Evolutionary conservation across 2,113 vertebrate genomes (phyloP).

Genomic region (Sapajus apella): DNA sequence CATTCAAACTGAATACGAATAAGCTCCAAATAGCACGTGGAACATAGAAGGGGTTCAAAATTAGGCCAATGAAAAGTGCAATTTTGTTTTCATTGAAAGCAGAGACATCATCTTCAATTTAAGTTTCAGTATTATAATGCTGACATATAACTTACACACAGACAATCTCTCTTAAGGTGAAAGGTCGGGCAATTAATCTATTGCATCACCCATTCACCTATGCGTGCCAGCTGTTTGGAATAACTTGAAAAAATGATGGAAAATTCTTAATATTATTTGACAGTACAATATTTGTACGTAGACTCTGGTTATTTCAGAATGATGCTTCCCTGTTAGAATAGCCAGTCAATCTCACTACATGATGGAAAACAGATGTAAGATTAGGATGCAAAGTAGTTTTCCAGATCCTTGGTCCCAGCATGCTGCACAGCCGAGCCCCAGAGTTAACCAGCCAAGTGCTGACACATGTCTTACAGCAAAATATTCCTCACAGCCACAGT

Average conservation of each 20-base stretch:
- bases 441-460: constrained; percentile 89
- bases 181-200: constrained; percentile 64
- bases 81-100: constrained; percentile 57
- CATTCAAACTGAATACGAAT: background rate
- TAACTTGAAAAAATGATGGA: constrained; percentile 73
- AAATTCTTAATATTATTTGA: constrained; percentile 84
- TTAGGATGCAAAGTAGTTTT: constrained; percentile 89
- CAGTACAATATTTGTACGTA: constrained; percentile 82
- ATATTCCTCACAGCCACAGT: constrained; percentile 90
- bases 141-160: constrained; percentile 44
- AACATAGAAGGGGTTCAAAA: constrained; percentile 54
- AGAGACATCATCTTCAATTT: constrained; percentile 65
- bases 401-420: constrained; percentile 88
- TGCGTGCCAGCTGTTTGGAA: constrained; percentile 76
- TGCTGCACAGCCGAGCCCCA: constrained; percentile 83
- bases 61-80: constrained; percentile 49
- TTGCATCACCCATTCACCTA: constrained; percentile 67
- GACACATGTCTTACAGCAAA: constrained; percentile 90
- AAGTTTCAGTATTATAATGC: constrained; percentile 50
- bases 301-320: constrained; percentile 75
- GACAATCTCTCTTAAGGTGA: constrained; percentile 50
- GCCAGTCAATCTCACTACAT: constrained; percentile 85
- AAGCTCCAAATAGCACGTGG: background rate
- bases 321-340: constrained; percentile 82
- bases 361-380: constrained; percentile 91